Base-by-base conservation (phyloP, 2,797 vertebrate species). In the Vultur gryphus region DNA sequence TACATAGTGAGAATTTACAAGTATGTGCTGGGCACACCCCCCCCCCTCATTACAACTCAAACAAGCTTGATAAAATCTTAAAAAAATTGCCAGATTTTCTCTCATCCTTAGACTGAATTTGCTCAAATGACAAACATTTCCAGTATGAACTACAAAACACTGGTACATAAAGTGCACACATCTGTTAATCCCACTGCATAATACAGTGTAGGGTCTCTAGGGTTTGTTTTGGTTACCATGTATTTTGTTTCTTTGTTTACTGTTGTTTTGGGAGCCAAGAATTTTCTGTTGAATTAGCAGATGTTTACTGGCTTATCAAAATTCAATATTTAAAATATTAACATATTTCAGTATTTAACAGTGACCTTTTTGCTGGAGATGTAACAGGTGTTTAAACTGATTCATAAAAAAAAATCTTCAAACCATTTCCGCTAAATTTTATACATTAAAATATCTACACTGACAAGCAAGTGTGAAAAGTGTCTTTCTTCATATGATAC, bases 21-120 rank as follows among this genome's bases (percentile, higher is more conserved):
- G 13, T 19, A 55, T 0, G 0, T 66, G 28, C 39, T 62, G 10
- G 13, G 46, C 6, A 65, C 25, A 44, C 6, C 15, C 35, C 14
- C 16, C 11, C 8, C 14, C 8, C 3, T 5, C 46, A 37, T 37
- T 77, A 71, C 31, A 66, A 35, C 25, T 44, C 19, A 67, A 72
- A 76, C 10, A 51, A 8, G 2, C 1, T 17, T 20, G 6, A 67
- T n/a, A 35, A 69, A 25, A 28, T 44, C 43, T 83, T 11, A 1
- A 59, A 29, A 52, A 25, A 73, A 2, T 29, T 37, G 8, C 17
- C 23, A n/a, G 7, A 39, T 70, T 87, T 87, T 77, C 15, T 89
- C 41, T 66, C 26, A 23, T 89, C 26, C 26, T 81, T 35, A 52
- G 7, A 41, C 8, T 57, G n/a, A 94, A 59, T 87, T 79, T 89